Conservation (phyloP, 2,113 vertebrate genomes). For the Typhlomys cinereus region DNA sequence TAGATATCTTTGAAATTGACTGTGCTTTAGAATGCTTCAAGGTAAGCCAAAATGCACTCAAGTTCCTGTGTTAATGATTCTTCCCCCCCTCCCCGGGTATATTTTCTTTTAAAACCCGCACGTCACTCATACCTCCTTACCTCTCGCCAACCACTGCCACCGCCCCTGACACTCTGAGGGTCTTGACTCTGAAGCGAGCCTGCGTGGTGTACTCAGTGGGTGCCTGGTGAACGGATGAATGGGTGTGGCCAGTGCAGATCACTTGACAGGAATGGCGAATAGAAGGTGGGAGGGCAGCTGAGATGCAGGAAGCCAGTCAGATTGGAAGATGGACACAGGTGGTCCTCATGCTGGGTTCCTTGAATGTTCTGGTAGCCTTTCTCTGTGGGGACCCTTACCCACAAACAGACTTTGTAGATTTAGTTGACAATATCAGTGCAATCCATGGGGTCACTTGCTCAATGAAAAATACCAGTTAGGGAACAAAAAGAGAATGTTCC, state of each 20-base stretch:
- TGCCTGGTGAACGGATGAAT: slow-evolving; percentile 48
- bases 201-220: background rate
- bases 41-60: slow-evolving; percentile 77
- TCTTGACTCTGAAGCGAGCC: slow-evolving; percentile 39
- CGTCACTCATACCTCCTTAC: slow-evolving; percentile 37
- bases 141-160: slow-evolving; percentile 39
- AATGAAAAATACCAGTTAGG: background rate
- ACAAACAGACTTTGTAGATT: background rate
- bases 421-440: background rate
- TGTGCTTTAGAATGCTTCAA: slow-evolving; percentile 75
- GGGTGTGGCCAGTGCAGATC: background rate
- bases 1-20: slow-evolving; percentile 59
- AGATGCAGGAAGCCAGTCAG: background rate
- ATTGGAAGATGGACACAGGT: background rate
- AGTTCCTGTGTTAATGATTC: slow-evolving; percentile 54
- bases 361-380: background rate
- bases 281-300: background rate
- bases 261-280: background rate
- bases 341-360: slow-evolving; percentile 72
- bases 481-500: background rate
- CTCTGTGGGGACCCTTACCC: background rate
- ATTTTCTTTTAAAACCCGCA: background rate
- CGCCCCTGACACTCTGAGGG: slow-evolving; percentile 7
- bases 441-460: background rate
- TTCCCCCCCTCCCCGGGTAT: slow-evolving; percentile 45